Percentiles rank a stretch among this genome's conserved stretches.
Evolutionary conservation across 2,888 invertebrate genomes (phyloP).

Genomic region (Oligia latruncula): DNA sequence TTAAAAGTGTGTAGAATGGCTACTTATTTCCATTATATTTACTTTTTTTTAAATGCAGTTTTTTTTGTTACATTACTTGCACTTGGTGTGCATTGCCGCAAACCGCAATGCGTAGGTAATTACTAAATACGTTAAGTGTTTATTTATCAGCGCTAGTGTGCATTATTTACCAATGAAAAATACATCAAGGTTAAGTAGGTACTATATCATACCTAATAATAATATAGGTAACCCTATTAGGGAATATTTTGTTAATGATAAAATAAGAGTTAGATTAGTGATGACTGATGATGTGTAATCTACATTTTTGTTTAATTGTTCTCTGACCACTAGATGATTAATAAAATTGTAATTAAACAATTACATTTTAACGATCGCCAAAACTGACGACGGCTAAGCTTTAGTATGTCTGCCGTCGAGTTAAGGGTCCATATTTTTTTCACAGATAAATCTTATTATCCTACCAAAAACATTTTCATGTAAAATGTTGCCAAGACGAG

Average conservation of each 20-base stretch:
- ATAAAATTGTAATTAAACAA: neutral
- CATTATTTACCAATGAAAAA: neutral
- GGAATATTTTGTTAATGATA: conserved; percentile 1
- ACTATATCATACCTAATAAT: neutral
- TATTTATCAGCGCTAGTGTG: neutral
- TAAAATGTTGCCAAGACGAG: too few relatives aligned
- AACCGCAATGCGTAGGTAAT: neutral
- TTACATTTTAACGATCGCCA: too few relatives aligned
- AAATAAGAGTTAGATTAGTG: neutral
- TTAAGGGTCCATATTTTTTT: too few relatives aligned
- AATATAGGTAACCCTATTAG: neutral
- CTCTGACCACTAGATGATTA: conserved; percentile 1
- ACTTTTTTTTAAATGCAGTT: neutral
- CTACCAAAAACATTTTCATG: too few relatives aligned
- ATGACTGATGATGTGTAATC: neutral
- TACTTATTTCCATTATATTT: neutral
- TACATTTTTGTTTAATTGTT: conserved; percentile 17
- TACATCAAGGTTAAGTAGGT: neutral
- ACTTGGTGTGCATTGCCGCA: neutral
- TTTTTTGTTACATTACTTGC: neutral
- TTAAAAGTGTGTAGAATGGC: neutral
- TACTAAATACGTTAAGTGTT: neutral
- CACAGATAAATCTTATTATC: too few relatives aligned
- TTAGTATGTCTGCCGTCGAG: too few relatives aligned
- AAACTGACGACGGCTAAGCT: too few relatives aligned